Conservation (phyloP, 2,113 vertebrate genomes). For the Sclerurus mexicanus region DNA sequence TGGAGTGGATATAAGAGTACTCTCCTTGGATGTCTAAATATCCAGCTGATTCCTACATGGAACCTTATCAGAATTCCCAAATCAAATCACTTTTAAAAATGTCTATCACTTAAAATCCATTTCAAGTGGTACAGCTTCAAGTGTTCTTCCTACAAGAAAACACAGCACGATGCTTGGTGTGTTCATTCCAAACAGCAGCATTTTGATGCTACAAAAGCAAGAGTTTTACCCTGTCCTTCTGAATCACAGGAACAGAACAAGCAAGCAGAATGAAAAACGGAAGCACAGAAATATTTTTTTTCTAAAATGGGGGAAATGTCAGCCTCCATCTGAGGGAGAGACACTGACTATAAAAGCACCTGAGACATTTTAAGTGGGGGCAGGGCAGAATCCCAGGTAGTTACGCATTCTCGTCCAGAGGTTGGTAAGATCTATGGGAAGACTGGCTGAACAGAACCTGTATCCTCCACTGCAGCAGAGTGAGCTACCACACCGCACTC, state of each 20-base stretch:
- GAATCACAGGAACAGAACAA: neutral
- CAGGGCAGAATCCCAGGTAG: neutral
- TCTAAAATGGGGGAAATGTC: neutral
- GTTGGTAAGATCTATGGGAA: neutral
- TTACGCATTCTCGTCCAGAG: neutral
- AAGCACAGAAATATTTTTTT: neutral
- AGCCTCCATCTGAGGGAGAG: neutral
- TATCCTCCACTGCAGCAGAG: neutral
- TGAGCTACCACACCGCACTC: neutral
- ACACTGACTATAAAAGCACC: neutral
- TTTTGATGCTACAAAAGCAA: neutral
- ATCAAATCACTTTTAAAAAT: neutral
- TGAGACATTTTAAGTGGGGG: neutral
- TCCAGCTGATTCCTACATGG: neutral
- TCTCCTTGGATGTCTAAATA: neutral
- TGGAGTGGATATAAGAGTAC: neutral
- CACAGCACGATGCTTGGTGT: neutral
- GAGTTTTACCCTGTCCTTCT: neutral
- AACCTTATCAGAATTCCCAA: neutral
- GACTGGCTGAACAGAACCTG: neutral
- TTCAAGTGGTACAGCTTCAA: neutral
- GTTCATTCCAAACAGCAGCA: neutral
- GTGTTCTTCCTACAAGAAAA: neutral
- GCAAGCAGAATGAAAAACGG: neutral
- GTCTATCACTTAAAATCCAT: neutral